phyloP scores from a whole-genome alignment of 2,888 invertebrate species.

The Craniophora ligustri region DNA sequence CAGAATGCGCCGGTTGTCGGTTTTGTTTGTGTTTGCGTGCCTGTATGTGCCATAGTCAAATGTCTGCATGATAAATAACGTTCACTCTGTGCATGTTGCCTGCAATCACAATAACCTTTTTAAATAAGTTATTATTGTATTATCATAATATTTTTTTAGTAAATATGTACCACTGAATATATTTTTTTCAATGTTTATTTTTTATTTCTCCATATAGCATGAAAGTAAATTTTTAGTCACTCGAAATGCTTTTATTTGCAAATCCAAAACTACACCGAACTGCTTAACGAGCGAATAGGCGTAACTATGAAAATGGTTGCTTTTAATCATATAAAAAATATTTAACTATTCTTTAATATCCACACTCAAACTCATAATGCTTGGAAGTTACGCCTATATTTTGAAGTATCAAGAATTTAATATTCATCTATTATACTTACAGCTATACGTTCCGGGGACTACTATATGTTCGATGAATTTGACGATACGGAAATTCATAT shows the following conservation, averaged over 20 bases:
- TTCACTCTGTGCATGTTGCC: slow-evolving; percentile 17
- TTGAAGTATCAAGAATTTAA: slow-evolving; percentile 4
- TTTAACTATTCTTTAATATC: not conserved
- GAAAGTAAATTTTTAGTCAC: slow-evolving; percentile 12
- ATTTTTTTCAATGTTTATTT: slow-evolving; percentile 1
- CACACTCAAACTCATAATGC: not conserved
- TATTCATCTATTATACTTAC: slow-evolving; percentile 60
- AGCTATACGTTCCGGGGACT: slow-evolving; percentile 99
- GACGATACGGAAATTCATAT: slow-evolving; percentile 93
- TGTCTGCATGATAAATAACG: slow-evolving; percentile 53
- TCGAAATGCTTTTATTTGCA: slow-evolving; percentile 18
- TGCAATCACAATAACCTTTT: slow-evolving; percentile 16
- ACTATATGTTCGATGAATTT: slow-evolving; percentile 99
- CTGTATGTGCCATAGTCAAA: slow-evolving; percentile 53
- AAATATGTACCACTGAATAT: not conserved
- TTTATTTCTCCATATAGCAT: slow-evolving; percentile 17
- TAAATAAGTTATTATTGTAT: not conserved
- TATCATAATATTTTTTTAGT: not conserved
- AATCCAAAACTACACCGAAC: slow-evolving; percentile 7
- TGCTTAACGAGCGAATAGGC: slow-evolving; percentile 43
- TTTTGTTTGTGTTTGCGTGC: slow-evolving; percentile 52
- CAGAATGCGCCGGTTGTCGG: slow-evolving; percentile 69
- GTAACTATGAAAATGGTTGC: slow-evolving; percentile 50
- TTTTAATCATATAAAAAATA: no score
- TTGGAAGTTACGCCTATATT: slow-evolving; percentile 44